phyloP scores from a whole-genome alignment of 2,888 invertebrate genomes.

The Tigriopus californicus region DNA sequence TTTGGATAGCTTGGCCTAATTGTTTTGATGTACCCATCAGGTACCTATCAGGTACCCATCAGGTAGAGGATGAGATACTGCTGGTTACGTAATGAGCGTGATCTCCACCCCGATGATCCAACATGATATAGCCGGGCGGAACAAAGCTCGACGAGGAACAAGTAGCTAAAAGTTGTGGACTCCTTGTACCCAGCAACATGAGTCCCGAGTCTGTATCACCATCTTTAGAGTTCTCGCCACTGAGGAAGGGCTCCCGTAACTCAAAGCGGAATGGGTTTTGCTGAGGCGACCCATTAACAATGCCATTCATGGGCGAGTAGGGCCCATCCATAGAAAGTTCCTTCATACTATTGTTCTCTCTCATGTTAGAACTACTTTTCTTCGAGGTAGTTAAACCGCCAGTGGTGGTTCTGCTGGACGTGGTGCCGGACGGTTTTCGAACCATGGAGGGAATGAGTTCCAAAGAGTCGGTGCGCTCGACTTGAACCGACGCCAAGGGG shows the following conservation, averaged over 20 bases:
- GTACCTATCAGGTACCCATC: too few species aligned
- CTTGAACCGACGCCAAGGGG: conserved; percentile 47
- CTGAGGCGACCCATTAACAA: not conserved
- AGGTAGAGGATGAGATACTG: too few species aligned
- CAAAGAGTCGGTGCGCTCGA: conserved; percentile 43
- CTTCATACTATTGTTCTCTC: not conserved
- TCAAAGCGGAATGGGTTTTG: not conserved
- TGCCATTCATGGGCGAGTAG: not conserved
- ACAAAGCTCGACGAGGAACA: not conserved
- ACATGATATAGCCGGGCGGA: conserved; percentile 13
- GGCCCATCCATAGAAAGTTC: not conserved
- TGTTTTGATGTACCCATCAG: too few species aligned
- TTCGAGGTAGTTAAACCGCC: too few species aligned
- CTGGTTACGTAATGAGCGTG: too few species aligned
- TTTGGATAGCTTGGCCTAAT: too few species aligned
- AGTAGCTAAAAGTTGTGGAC: not conserved
- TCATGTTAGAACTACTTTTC: too few species aligned
- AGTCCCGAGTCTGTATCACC: not conserved
- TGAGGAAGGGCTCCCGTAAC: not conserved
- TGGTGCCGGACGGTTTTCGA: conserved; percentile 18
- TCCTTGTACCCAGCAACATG: not conserved
- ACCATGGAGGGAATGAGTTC: conserved; percentile 33
- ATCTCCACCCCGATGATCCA: conserved; percentile 4
- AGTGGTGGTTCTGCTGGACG: not conserved
- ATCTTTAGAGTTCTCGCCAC: too few species aligned